Conservation (phyloP, 2,113 vertebrate genomes). For the Equus quagga region DNA sequence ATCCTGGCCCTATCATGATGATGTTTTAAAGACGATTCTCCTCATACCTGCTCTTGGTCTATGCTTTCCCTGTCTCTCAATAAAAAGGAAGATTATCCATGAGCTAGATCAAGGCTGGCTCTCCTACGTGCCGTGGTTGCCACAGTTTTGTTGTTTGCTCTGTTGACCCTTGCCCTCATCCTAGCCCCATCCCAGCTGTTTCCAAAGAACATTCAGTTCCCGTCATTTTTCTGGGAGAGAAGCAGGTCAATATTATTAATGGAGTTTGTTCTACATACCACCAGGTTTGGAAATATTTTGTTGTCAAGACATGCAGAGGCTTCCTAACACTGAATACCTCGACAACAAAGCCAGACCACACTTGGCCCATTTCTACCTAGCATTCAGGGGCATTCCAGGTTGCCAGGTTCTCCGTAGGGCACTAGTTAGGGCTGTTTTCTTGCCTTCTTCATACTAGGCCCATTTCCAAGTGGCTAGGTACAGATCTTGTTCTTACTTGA, state of each 20-base stretch:
- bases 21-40: background rate
- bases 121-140: background rate
- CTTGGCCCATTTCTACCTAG: background rate
- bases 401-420: background rate
- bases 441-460: background rate
- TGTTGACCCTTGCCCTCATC: background rate
- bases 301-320: constrained; percentile 4
- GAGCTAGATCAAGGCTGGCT: background rate
- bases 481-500: constrained; percentile 4
- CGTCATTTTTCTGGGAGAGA: background rate
- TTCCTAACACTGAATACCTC: background rate
- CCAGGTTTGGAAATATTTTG: constrained; percentile 9
- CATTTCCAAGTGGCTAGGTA: constrained; percentile 23
- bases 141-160: background rate
- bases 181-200: background rate
- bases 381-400: background rate
- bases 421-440: background rate
- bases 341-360: background rate
- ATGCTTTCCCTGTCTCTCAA: background rate
- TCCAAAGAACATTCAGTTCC: background rate
- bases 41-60: background rate
- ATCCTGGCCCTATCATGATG: background rate
- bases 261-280: background rate
- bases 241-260: constrained; percentile 18
- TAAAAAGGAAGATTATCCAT: background rate